Base-by-base conservation (phyloP, 2,113 vertebrate species). In the Formicarius rufipectus region DNA sequence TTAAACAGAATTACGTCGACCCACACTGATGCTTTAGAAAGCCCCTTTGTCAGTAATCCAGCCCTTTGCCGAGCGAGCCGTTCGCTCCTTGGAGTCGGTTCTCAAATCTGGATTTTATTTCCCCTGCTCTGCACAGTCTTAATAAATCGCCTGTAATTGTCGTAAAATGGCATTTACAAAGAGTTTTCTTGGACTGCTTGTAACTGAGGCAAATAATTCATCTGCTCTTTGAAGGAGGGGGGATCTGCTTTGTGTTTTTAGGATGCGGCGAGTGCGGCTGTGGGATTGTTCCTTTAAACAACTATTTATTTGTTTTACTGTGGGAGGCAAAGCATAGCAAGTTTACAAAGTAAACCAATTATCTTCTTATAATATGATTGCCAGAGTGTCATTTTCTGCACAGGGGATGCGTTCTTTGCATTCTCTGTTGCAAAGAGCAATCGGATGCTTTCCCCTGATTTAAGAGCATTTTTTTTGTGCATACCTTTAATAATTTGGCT, bases 141-240 rank as follows among this genome's bases (percentile, higher is more conserved):
- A 90, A 84, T 84, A 83, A 90, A 96, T 93, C 83, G 78, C 94
- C 95, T 95, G 95, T 97, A 97, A 97, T 96, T 96, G 87, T 97
- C 25, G 1, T 97, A 97, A 97, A 97, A 97, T 98, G 79, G 93
- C 93, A 90, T 98, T 97, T 96, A 96, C 94, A 96, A 96, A 96
- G 95, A 95, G 94, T 97, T 97, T 94, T 68, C 96, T 96, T 24
- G 15, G 80, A 2, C 92, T 90, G 96, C 92, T 95, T 84, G 74
- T 97, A 97, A 91, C 73, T 75, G 87, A 89, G 83, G 94, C 82
- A 96, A 96, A 93, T 93, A 95, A 97, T 90, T 97, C 92, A 63
- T 93, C 64, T 93, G 81, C 58, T 88, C 92, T 96, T 86, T 77
- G 82, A 44, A 90, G 44, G 79, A 71, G 52, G 76, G 79, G 92